Conservation (phyloP, 2,113 vertebrate species). For the Bucco capensis region DNA sequence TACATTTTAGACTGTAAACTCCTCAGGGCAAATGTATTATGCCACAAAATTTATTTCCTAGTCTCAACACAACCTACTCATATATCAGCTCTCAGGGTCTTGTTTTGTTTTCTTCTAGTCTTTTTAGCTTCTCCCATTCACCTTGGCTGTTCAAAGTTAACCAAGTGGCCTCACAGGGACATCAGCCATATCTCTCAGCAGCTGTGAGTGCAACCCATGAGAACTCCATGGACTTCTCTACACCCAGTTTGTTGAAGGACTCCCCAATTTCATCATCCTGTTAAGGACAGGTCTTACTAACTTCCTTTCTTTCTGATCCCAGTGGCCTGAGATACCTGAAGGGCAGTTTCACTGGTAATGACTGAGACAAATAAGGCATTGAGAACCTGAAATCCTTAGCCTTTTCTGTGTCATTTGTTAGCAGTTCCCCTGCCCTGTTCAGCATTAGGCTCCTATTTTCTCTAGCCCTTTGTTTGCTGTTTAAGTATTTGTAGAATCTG, state of each 20-base stretch:
- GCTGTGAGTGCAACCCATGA: neutral
- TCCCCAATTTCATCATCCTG: neutral
- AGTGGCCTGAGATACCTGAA: neutral
- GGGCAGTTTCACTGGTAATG: neutral
- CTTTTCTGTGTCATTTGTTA: neutral
- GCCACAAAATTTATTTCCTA: neutral
- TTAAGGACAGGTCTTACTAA: neutral
- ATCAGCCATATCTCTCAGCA: neutral
- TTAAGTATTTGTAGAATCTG: neutral
- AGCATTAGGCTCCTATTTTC: neutral
- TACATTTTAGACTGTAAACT: neutral
- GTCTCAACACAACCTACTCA: neutral
- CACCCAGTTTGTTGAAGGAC: neutral
- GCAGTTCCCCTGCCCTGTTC: rapidly evolving
- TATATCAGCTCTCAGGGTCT: neutral
- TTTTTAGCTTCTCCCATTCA: neutral
- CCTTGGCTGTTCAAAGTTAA: neutral
- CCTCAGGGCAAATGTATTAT: neutral
- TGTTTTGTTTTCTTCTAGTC: neutral
- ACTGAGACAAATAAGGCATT: neutral
- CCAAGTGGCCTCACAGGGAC: neutral
- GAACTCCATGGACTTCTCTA: neutral
- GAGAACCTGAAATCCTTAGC: neutral
- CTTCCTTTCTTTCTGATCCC: neutral
- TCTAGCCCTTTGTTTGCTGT: neutral